These are phyloP conservation scores for Argyresthia albistria DNA, from an alignment of 2,888 invertebrate genomes.

Conservation along the genomic window DNA sequence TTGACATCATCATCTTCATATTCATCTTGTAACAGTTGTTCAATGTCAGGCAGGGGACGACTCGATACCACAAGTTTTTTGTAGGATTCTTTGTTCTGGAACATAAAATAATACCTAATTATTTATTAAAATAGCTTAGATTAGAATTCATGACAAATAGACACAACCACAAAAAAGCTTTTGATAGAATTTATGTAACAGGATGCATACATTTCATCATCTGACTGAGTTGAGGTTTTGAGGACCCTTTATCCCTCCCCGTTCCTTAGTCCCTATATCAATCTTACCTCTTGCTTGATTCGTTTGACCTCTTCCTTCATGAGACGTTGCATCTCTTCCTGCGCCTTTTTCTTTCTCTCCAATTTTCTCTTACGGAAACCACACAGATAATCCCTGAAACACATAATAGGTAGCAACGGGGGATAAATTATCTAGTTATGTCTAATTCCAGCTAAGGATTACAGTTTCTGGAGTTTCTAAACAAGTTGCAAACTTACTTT, in stretches of 20 bases:
- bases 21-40: constrained; percentile 77
- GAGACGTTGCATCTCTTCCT: constrained; percentile 78
- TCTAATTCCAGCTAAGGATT: too few relatives aligned
- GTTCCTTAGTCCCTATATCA: too few relatives aligned
- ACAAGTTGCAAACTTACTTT: constrained; percentile 29
- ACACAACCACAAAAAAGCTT: neutral
- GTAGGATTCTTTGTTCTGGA: constrained; percentile 77
- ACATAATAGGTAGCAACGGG: constrained; percentile 6
- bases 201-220: too few relatives aligned
- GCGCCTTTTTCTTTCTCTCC: constrained; percentile 81
- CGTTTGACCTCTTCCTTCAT: constrained; percentile 83
- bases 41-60: constrained; percentile 79
- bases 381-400: constrained; percentile 81
- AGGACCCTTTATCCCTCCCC: too few relatives aligned
- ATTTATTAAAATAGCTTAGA: too few relatives aligned
- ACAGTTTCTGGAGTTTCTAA: too few relatives aligned
- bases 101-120: too few relatives aligned
- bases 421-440: neutral
- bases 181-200: too few relatives aligned
- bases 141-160: neutral
- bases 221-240: too few relatives aligned
- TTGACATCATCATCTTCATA: constrained; percentile 85
- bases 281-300: constrained; percentile 79
- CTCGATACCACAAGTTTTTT: constrained; percentile 82
- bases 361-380: constrained; percentile 88